Evolutionary conservation across 2,888 invertebrate genomes (phyloP).

Genomic region (Nebria salina): DNA sequence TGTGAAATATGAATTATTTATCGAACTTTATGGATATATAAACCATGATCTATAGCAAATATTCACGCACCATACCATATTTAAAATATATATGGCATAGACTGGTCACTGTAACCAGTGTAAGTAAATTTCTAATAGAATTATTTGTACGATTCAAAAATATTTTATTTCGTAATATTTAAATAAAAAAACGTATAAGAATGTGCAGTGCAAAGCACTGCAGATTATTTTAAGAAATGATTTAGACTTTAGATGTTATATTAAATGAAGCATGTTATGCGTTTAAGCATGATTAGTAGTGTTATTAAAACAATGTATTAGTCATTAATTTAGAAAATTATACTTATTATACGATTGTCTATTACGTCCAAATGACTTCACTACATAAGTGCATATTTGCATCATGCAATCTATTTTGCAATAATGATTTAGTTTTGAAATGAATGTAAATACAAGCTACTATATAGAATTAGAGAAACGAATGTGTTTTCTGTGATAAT

Average conservation of each 20-base stretch:
- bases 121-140: no score
- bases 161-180: no score
- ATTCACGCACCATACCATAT: no score
- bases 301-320: conserved; percentile 14
- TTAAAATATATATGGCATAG: no score
- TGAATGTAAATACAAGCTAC: not conserved
- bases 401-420: not conserved
- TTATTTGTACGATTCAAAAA: no score
- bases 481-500: not conserved
- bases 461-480: not conserved
- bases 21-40: no score
- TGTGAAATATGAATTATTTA: no score
- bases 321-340: not conserved
- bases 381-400: not conserved
- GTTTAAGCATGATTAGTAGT: conserved; percentile 8
- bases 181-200: no score
- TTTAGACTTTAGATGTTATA: conserved; percentile 1
- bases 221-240: not conserved
- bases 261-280: conserved; percentile 8
- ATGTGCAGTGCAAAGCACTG: no score
- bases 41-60: no score
- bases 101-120: no score
- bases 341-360: not conserved
- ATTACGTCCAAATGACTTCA: not conserved
- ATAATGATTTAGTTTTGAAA: not conserved